A percentile compares a stretch with the other conserved stretches of the same genome.
phyloP scores from a whole-genome alignment of 2,888 invertebrate species.

The Norana najaformis region DNA sequence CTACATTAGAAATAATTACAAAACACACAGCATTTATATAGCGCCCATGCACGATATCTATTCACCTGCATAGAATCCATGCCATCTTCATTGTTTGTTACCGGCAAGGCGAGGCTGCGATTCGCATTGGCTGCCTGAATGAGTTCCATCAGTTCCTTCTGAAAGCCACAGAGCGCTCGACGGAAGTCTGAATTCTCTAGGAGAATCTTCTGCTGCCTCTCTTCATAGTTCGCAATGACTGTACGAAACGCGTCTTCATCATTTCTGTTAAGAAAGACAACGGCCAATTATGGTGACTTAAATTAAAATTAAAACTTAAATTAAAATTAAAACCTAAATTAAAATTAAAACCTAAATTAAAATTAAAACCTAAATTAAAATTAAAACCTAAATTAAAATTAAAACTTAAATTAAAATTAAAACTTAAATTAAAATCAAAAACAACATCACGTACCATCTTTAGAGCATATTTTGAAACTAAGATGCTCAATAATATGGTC shows the following conservation, averaged over 20 bases:
- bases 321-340: too few relatives aligned
- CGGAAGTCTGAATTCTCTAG: slow-evolving; percentile 54
- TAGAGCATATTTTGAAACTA: not conserved
- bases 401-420: too few relatives aligned
- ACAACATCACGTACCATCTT: too few relatives aligned
- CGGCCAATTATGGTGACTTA: not conserved
- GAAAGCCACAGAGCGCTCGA: not conserved
- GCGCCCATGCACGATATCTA: not conserved
- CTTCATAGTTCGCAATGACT: slow-evolving; percentile 55
- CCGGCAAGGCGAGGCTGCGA: not conserved
- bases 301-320: too few relatives aligned
- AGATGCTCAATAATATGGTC: not conserved
- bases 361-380: too few relatives aligned
- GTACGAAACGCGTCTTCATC: slow-evolving; percentile 56
- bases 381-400: too few relatives aligned
- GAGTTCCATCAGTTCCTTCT: not conserved
- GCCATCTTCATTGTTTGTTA: not conserved
- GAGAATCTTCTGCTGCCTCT: slow-evolving; percentile 53
- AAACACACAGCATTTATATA: not conserved
- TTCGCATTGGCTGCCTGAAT: not conserved
- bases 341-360: too few relatives aligned
- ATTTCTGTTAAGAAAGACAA: slow-evolving; percentile 46
- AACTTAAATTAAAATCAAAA: too few relatives aligned
- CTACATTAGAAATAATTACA: not conserved
- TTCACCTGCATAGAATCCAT: not conserved